phyloP scores from a whole-genome alignment of 2,888 invertebrate species.

The Drosophila paracracens region DNA sequence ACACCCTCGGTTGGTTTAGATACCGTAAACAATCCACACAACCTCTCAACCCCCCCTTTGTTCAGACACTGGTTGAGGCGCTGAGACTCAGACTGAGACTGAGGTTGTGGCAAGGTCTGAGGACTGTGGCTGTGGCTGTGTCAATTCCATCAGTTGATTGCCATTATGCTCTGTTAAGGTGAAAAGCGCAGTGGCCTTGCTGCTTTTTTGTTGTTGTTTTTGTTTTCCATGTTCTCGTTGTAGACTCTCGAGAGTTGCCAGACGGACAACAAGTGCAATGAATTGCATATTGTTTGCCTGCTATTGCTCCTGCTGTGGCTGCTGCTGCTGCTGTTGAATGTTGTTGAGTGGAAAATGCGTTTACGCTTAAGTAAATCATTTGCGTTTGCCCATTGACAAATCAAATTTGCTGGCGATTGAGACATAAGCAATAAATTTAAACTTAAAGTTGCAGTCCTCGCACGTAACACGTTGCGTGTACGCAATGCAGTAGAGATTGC shows the following conservation, averaged over 20 bases:
- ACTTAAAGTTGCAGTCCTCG: slow-evolving; percentile 1
- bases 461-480: slow-evolving; percentile 62
- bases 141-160: slow-evolving; percentile 76
- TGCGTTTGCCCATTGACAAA: slow-evolving; percentile 58
- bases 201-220: slow-evolving; percentile 9
- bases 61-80: slow-evolving; percentile 15
- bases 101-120: slow-evolving; percentile 1
- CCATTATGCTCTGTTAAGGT: slow-evolving; percentile 74
- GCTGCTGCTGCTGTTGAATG: not conserved
- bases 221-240: slow-evolving; percentile 25
- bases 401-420: slow-evolving; percentile 39
- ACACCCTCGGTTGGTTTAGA: slow-evolving; percentile 26
- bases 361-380: slow-evolving; percentile 76
- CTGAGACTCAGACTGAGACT: slow-evolving; percentile 2
- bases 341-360: slow-evolving; percentile 68
- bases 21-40: not conserved
- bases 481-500: slow-evolving; percentile 2
- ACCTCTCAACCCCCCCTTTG: not conserved
- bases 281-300: slow-evolving; percentile 52
- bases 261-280: slow-evolving; percentile 39
- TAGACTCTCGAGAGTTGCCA: slow-evolving; percentile 1
- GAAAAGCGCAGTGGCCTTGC: slow-evolving; percentile 62
- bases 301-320: slow-evolving; percentile 14
- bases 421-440: not conserved
- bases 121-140: slow-evolving; percentile 25